phyloP scores from a whole-genome alignment of 2,797 vertebrate genomes.

The Sciurus carolinensis region DNA sequence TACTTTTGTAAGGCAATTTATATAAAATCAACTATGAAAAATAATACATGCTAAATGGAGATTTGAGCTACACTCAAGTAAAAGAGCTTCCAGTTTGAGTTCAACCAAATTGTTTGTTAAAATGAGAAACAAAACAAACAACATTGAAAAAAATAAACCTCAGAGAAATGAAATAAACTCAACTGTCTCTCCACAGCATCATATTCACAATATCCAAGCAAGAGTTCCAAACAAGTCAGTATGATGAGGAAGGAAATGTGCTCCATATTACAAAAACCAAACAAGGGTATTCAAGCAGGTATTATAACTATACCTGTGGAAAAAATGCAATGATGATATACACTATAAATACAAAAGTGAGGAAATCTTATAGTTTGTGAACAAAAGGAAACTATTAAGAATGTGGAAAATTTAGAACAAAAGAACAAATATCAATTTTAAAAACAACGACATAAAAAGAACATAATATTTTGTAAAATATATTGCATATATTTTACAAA shows the following conservation, averaged over 20 bases:
- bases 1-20: neutral
- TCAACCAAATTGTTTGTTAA: neutral
- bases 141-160: neutral
- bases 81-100: neutral
- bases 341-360: neutral
- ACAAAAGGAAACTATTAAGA: neutral
- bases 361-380: neutral
- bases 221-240: neutral
- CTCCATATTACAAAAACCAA: neutral
- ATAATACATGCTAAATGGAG: neutral
- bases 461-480: no score
- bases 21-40: neutral
- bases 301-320: neutral
- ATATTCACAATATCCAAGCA: neutral
- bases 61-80: neutral
- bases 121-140: neutral
- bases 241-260: neutral
- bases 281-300: neutral
- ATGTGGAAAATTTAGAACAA: neutral
- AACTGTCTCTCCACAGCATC: neutral
- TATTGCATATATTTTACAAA: neutral
- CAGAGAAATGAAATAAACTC: neutral
- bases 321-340: neutral
- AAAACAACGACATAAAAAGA: neutral
- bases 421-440: neutral